phyloP scores from a whole-genome alignment of 1,140 invertebrate genomes.

The Tetramorium simillimum region DNA sequence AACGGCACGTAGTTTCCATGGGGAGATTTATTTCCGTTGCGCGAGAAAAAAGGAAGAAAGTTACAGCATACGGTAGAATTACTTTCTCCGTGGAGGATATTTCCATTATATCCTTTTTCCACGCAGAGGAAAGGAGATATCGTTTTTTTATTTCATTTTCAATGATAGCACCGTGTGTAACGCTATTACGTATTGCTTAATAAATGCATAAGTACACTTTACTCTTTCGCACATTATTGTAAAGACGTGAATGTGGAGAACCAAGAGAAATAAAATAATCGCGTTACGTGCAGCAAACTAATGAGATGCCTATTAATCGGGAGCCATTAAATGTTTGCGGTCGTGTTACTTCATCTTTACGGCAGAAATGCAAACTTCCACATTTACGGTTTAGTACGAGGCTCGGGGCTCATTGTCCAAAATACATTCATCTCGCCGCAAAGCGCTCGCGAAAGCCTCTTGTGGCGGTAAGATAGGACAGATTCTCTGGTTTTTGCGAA shows the following conservation, averaged over 20 bases:
- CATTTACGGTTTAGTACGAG: background rate
- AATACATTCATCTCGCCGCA: background rate
- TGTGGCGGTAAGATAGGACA: constrained; percentile 18
- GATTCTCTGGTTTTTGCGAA: constrained; percentile 39
- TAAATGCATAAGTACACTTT: background rate
- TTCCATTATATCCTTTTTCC: constrained; percentile 10
- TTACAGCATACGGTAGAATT: constrained; percentile 25
- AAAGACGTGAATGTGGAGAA: background rate
- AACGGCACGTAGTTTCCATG: constrained; percentile 38
- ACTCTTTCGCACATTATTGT: background rate
- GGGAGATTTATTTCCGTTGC: constrained; percentile 53
- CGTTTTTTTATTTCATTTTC: background rate
- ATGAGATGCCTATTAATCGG: background rate
- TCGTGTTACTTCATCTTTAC: background rate
- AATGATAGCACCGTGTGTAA: background rate
- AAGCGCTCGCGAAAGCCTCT: constrained; percentile 5
- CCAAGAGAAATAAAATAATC: background rate
- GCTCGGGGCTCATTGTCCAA: background rate
- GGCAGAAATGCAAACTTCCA: background rate
- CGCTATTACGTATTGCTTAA: background rate
- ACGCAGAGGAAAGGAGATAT: background rate
- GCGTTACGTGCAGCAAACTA: background rate
- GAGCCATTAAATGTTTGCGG: background rate
- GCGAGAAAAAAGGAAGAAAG: background rate
- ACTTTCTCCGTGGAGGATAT: constrained; percentile 33